Base-by-base conservation (phyloP, 2,888 invertebrate species). In the Caenorhabditis sp. region DNA sequence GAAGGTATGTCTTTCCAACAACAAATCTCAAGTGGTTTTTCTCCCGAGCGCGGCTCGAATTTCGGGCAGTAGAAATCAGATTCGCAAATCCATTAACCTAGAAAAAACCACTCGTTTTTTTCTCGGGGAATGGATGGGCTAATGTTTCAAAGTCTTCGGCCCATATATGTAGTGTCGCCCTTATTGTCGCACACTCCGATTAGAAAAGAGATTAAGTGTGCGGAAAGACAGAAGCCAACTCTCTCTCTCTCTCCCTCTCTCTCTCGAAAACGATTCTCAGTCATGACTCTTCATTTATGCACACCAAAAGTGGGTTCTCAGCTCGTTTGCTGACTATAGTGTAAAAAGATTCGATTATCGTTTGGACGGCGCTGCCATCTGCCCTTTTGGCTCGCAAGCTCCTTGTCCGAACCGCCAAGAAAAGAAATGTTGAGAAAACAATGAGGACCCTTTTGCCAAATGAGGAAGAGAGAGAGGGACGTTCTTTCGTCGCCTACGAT, bases 261-360 rank as follows among this genome's bases (percentile, higher is more conserved):
- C 53, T 55, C 15, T 32, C 30, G 43, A 59, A 56, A 50, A 53
- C 22, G 53, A 37, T 39, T 35, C 55, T 46, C 46, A 37, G 39
- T 22, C 37, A 37, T 53, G 70, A 53, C 53, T 59, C 70, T 70
- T 68, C 68, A 68, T 68, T 59, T 61, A 13, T n/a, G 35, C 9
- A 26, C 52, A 56, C 35, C 59, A 50, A 61, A 70, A 70, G 53
- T 53, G 68, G 58, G 52, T 45, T 48, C 48, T 56, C 59, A 70
- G 70, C 70, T 70, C 70, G 70, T 70, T 70, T 70, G 70, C 59
- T 59, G 70, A 59, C 70, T 70, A 70, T 70, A 70, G 70, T 70
- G 59, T 45, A 52, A 68, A 70, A 70, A 70, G 70, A 70, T 70
- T 70, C 59, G 70, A 70, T 70, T 70, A 70, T 70, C 59, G 59